Evolutionary conservation across 2,113 vertebrate genomes (phyloP), one percentile per base, ranked within the genome.

Genomic region (Caracal caracal): DNA sequence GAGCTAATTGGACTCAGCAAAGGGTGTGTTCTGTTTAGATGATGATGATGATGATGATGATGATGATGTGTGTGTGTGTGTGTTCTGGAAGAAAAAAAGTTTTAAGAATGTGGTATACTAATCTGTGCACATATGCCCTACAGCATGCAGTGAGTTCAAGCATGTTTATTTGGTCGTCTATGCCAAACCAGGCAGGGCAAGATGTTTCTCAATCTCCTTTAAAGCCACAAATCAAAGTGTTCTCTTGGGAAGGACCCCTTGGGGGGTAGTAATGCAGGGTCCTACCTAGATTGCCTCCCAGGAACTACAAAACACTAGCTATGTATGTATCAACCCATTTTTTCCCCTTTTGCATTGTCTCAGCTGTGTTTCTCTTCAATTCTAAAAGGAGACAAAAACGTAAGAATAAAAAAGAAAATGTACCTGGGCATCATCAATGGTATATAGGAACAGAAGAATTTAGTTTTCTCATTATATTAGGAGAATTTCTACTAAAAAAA

Each of bases 41-140:
- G 53, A 56, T 43, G 43, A 43, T 1, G 40, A 43, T 43, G 40
- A 43, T 6, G 43, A 43, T 43, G 43, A 43, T 43, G 43, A 43
- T 43, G 40, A 40, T 40, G 40, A 40, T 40, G 40, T 76, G 49
- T 63, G 56, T 3, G 56, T 59, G 56, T 56, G 53, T 84, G 61
- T 89, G 70, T 97, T 95, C 75, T 56, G 22, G 0, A 11, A 93
- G 51, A 85, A 93, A 79, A 79, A 33, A 90, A n/a, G 6, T 73
- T 80, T 87, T 92, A 35, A 66, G 68, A 95, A 56, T 28, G 28
- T 49, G 30, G 6, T 66, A 68, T 47, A 56, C 24, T 85, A 86
- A 91, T 84, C 76, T 92, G 82, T 59, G 61, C 59, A 88, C 76
- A 56, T 16, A 49, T 93, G 70, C 94, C 87, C 70, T 92, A n/a